phyloP scores from a whole-genome alignment of 2,113 vertebrate species.

The Orthonyx spaldingii region DNA sequence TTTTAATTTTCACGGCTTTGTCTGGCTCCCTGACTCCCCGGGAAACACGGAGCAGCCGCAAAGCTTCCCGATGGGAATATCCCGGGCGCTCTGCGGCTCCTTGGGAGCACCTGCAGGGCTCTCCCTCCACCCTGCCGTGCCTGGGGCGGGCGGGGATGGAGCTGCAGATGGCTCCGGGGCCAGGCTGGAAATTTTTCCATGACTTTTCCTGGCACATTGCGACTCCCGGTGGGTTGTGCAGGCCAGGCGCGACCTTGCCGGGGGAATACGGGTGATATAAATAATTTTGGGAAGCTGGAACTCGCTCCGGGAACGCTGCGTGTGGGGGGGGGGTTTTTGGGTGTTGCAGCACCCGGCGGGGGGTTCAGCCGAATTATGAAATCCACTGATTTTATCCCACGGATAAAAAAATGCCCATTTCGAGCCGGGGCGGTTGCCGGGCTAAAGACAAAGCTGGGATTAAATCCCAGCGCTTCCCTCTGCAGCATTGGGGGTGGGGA shows the following conservation, averaged over 20 bases:
- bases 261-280: neutral
- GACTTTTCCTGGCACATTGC: neutral
- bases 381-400: neutral
- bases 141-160: neutral
- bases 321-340: no score
- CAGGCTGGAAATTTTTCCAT: neutral
- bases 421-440: neutral
- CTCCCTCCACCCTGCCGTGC: neutral
- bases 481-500: constrained; percentile 34
- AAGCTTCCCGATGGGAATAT: neutral
- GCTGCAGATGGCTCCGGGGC: neutral
- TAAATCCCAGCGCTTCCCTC: neutral
- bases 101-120: neutral
- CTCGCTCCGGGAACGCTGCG: neutral
- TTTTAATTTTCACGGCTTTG: fast-evolving
- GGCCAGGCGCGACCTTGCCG: neutral
- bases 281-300: neutral
- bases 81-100: neutral
- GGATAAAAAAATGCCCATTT: neutral
- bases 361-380: neutral
- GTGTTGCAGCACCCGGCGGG: neutral
- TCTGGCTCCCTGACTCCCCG: fast-evolving
- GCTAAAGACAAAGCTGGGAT: neutral
- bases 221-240: neutral
- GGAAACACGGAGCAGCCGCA: no score